Evolutionary conservation across 2,888 invertebrate genomes (phyloP), one percentile per base, ranked within the genome.

Genomic region (Parnassius smintheus): DNA sequence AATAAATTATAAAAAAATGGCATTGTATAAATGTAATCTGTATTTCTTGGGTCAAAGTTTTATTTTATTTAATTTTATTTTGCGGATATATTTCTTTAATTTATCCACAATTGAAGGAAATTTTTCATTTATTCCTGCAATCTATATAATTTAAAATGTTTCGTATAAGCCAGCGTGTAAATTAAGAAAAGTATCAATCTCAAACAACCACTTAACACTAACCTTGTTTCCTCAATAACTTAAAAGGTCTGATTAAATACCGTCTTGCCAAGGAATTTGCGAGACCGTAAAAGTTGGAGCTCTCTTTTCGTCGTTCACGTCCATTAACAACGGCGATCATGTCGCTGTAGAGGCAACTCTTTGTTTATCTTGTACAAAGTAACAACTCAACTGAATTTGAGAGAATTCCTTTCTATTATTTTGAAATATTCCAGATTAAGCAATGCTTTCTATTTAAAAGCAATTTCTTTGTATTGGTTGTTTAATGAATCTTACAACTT

Each of bases 211-310:
- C 59, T 59, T 60, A 45, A 53, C 48, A 60, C 35, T 57, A 57
- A 56, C 56, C 56, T 53, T 44, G 60, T 64, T 60, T 56, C 52
- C 56, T 60, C 56, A 60, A 64, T 60, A 60, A 64, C 56, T 53
- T 60, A 56, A 60, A 64, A 56, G 60, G 59, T 60, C 64, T 64
- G 64, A 64, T 64, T 64, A 64, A 64, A 64, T 64, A 64, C 60
- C 60, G 51, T 48, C 59, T 59, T 52, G 52, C 42, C 44, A 55
- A 59, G 52, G 63, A 63, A 63, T 63, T 63, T 63, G 55, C 59
- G 63, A 59, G 59, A 59, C 51, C 59, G 59, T 59, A 59, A 64
- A 64, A 64, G 59, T 64, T 64, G 49, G 50, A 59, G 56, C 64
- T 64, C 62, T 62, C 63, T 59, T 59, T 63, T 63, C 55, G 59